Evolutionary conservation across 2,113 vertebrate species (phyloP), one percentile per base, ranked within the genome.

Genomic region (Steatornis caripensis): DNA sequence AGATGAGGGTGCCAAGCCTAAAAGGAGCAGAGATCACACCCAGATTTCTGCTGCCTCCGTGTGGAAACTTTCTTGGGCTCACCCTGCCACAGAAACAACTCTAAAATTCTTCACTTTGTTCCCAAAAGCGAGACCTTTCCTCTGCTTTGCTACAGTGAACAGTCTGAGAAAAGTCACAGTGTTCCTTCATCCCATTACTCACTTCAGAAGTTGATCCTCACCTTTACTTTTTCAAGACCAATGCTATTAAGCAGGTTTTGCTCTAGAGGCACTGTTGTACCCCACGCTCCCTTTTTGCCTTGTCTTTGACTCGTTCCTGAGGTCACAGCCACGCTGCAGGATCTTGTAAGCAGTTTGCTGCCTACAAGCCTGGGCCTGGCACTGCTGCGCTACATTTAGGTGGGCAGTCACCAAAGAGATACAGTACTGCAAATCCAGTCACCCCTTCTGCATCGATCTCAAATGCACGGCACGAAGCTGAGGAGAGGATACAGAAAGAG

Each of bases 1-100:
- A 91, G 37, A 43, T 12, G 66, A 91, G 45, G 23, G 46, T 78
- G 92, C 71, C 60, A 96, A 92, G 48, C 39, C 90, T 74, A 34
- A 84, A 93, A 91, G 75, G 49, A 64, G 41, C 54, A 84, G 39
- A 83, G 66, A 69, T 68, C 46, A 66, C 19, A 72, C 23, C 15
- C 45, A 60, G 34, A 41, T 68, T 78, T 62, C 66, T 71, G 70
- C 64, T 71, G 83, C 37, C 32, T 61, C 43, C 48, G 36, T 27
- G 23, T 8, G 11, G 48, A 83, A 83, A 88, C 21, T 27, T 43
- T 85, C 68, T 58, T 34, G 29, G 70, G 48, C 41, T 86, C n/a
- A 53, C 22, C 5, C 18, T 61, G 41, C 48, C 36, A 30, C 48
- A 68, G 43, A 82, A 66, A 23, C 51, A 72, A 39, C 70, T 39